Conservation (phyloP, 2,113 vertebrate species). For the Lanius collurio region DNA sequence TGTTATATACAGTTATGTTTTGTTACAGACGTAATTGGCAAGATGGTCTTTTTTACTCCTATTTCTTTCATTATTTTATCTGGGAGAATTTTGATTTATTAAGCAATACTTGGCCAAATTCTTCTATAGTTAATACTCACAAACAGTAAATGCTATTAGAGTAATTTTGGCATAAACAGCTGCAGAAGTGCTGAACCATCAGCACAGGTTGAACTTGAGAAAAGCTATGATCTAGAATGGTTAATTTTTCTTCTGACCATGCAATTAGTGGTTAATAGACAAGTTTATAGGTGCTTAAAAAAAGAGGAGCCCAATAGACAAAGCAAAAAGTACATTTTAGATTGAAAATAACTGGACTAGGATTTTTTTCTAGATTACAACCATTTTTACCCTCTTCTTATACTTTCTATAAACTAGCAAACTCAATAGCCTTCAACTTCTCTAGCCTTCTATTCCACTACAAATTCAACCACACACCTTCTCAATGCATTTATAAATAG, state of each 20-base stretch:
- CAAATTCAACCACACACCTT: neutral
- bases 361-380: neutral
- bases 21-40: neutral
- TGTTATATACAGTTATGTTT: neutral
- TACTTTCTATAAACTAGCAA: neutral
- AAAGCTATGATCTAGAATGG: neutral
- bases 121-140: neutral
- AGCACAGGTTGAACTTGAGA: neutral
- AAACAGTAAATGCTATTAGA: neutral
- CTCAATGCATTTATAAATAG: neutral
- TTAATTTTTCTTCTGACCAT: neutral
- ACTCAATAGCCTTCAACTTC: neutral
- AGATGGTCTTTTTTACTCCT: neutral
- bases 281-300: neutral
- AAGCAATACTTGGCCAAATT: neutral
- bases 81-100: neutral
- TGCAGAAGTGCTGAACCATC: neutral
- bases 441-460: neutral
- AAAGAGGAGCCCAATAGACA: rapidly evolving
- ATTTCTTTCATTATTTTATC: neutral
- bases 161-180: neutral
- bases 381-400: neutral
- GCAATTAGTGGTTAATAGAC: neutral
- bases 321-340: neutral
- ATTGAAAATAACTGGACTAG: neutral